Evolutionary conservation across 2,113 vertebrate genomes (phyloP).

Genomic region (Todiramphus saurophagus): DNA sequence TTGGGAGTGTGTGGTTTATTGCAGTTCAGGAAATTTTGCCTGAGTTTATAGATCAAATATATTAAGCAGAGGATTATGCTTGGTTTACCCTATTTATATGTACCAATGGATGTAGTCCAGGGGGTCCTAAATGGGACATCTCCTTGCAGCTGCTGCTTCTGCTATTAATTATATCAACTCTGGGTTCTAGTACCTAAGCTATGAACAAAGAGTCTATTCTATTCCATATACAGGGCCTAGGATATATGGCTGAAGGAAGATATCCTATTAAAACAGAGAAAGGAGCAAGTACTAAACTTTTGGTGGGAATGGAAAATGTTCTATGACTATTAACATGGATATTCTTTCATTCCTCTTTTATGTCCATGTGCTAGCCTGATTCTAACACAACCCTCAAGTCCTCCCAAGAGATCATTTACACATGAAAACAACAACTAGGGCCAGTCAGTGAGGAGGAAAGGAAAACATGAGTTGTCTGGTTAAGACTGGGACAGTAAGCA

Average conservation of each 20-base stretch:
- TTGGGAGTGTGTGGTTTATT: not conserved
- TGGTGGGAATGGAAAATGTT: not conserved
- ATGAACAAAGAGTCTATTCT: not conserved
- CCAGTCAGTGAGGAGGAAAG: not conserved
- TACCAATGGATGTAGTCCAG: not conserved
- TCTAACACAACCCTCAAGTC: not conserved
- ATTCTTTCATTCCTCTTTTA: conserved; percentile 15
- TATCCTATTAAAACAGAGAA: conserved; percentile 10
- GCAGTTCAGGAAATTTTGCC: not conserved
- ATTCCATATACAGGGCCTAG: not conserved
- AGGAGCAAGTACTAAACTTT: not conserved
- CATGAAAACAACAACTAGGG: not conserved
- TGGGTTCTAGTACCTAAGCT: not conserved
- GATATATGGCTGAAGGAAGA: not conserved
- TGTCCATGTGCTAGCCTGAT: not conserved
- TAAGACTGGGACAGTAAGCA: not conserved
- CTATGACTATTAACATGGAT: not conserved
- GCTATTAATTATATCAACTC: not conserved
- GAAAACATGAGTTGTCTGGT: not conserved
- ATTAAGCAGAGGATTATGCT: not conserved
- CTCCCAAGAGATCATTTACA: not conserved
- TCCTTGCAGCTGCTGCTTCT: not conserved
- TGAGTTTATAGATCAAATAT: not conserved
- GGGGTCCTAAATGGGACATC: not conserved
- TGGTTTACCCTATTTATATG: not conserved